Evolutionary conservation across 2,797 vertebrate genomes (phyloP).

Genomic region (Pangasius mekongensis): DNA sequence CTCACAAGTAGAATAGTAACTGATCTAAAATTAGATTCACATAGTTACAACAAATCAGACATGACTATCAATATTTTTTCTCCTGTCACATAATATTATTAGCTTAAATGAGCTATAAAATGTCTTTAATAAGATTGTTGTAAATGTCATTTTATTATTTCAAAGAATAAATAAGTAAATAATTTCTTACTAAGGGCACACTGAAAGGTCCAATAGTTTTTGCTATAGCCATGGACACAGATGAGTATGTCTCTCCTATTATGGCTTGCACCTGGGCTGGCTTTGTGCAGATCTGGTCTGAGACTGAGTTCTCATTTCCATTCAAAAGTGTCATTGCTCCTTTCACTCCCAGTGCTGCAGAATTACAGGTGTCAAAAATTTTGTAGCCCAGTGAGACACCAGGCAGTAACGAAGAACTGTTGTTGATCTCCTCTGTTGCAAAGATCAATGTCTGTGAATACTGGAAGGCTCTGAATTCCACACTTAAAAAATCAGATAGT

Average conservation of each 20-base stretch:
- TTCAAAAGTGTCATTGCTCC: conserved; percentile 16
- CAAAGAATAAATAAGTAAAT: too few relatives aligned
- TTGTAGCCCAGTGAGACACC: too few relatives aligned
- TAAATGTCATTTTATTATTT: too few relatives aligned
- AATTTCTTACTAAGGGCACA: conserved; percentile 65
- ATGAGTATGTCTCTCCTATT: too few relatives aligned
- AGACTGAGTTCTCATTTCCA: conserved; percentile 64
- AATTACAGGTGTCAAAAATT: too few relatives aligned
- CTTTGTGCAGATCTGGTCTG: conserved; percentile 54
- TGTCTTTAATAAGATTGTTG: too few relatives aligned
- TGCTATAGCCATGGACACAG: conserved; percentile 23
- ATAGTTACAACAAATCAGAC: too few relatives aligned
- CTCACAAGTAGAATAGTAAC: background rate
- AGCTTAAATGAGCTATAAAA: too few relatives aligned
- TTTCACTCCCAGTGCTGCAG: too few relatives aligned
- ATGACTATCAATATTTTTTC: too few relatives aligned
- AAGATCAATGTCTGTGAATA: conserved; percentile 70
- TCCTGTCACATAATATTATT: too few relatives aligned
- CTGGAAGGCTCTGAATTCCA: conserved; percentile 73
- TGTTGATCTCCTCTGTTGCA: conserved; percentile 58
- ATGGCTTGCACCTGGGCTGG: conserved; percentile 8
- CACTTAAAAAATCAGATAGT: conserved; percentile 52
- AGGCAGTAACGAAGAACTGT: too few relatives aligned
- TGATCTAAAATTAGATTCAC: background rate
- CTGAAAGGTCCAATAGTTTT: conserved; percentile 68